Conservation (phyloP, 2,113 vertebrate genomes). For the Dunckerocampus dactyliophorus region DNA sequence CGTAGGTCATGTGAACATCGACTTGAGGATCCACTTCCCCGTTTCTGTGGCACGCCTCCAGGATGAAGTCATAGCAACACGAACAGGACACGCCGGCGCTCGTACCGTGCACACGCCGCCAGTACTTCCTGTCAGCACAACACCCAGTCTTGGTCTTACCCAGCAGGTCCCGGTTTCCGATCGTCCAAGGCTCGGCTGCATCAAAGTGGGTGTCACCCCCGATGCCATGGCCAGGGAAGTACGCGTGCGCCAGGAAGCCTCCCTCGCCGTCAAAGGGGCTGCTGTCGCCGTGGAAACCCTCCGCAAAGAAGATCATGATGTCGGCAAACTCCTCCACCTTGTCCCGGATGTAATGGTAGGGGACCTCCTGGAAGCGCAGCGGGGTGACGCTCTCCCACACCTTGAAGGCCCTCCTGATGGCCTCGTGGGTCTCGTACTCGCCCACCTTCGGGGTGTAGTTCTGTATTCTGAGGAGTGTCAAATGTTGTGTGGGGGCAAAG, state of each 20-base stretch:
- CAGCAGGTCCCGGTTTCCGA: constrained; percentile 75
- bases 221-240: constrained; percentile 84
- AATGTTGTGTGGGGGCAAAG: neutral
- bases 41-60: constrained; percentile 1
- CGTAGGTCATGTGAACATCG: constrained; percentile 22
- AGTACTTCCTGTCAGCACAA: neutral
- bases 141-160: too few relatives aligned
- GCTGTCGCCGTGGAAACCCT: constrained; percentile 88
- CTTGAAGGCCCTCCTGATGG: constrained; percentile 85
- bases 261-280: constrained; percentile 91
- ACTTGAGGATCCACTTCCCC: constrained; percentile 15
- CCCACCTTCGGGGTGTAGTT: constrained; percentile 83
- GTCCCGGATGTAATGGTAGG: constrained; percentile 79
- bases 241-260: constrained; percentile 89
- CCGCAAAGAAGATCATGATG: constrained; percentile 90
- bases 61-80: neutral
- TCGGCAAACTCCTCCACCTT: constrained; percentile 82
- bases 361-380: constrained; percentile 82
- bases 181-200: constrained; percentile 86
- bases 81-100: constrained; percentile 25
- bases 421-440: constrained; percentile 80
- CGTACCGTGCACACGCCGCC: constrained; percentile 6
- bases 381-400: constrained; percentile 84
- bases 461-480: constrained; percentile 69
- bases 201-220: constrained; percentile 94